phyloP scores from a whole-genome alignment of 2,888 invertebrate genomes.

The Platynereis dumerilii region DNA sequence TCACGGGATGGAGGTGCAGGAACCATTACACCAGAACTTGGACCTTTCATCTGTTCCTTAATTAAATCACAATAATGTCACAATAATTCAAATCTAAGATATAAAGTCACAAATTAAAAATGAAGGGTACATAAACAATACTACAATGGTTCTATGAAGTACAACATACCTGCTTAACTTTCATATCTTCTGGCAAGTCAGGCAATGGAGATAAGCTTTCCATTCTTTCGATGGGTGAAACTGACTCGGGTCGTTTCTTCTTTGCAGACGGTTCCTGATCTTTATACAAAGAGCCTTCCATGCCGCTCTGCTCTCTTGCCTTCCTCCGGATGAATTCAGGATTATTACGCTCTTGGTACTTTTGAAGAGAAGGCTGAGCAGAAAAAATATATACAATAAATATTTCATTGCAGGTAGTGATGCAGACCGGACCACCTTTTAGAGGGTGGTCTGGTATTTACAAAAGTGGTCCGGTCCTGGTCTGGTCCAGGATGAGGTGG shows the following conservation, averaged over 20 bases:
- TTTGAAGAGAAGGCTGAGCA: slow-evolving; percentile 55
- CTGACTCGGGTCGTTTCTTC: slow-evolving; percentile 43
- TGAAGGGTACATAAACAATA: not conserved
- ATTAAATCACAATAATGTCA: slow-evolving; percentile 2
- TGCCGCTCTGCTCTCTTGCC: slow-evolving; percentile 47
- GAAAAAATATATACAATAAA: not conserved
- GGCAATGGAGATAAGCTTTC: slow-evolving; percentile 42
- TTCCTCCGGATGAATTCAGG: slow-evolving; percentile 55
- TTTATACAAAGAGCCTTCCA: slow-evolving; percentile 34
- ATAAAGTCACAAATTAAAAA: not conserved
- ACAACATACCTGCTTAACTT: slow-evolving; percentile 49
- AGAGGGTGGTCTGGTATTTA: too few species aligned
- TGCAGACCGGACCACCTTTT: too few species aligned
- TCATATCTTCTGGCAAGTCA: slow-evolving; percentile 52
- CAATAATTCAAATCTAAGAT: not conserved
- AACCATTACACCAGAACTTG: slow-evolving; percentile 40
- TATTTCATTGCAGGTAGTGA: too few species aligned
- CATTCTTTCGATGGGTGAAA: slow-evolving; percentile 51
- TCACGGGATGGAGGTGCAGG: slow-evolving; percentile 45
- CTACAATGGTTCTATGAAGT: too few species aligned
- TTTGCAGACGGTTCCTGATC: slow-evolving; percentile 14
- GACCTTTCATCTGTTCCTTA: slow-evolving; percentile 36
- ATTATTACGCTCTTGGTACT: slow-evolving; percentile 52
- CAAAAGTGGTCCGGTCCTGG: too few species aligned
- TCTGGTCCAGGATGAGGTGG: too few species aligned